Evolutionary conservation across 2,888 invertebrate genomes (phyloP).

Genomic region (Patella caerulea): DNA sequence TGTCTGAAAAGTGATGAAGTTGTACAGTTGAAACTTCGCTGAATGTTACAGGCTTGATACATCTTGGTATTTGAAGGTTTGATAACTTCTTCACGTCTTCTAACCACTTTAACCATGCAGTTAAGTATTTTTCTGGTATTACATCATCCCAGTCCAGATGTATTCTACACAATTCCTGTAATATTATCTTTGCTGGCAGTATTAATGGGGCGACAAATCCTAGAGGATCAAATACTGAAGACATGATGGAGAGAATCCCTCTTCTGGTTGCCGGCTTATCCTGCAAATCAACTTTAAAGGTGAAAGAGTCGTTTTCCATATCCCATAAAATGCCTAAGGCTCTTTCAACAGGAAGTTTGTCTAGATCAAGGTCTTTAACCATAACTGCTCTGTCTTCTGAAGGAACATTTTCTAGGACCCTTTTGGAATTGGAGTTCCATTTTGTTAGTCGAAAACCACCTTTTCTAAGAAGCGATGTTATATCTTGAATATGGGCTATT

Average conservation of each 20-base stretch:
- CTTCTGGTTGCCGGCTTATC: constrained; percentile 11
- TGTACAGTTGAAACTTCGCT: not conserved
- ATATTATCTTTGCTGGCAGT: not conserved
- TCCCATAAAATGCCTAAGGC: constrained; percentile 26
- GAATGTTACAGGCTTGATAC: constrained; percentile 12
- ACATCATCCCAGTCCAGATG: constrained; percentile 22
- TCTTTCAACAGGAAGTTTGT: constrained; percentile 17
- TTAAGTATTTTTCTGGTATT: constrained; percentile 7
- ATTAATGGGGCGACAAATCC: constrained; percentile 15
- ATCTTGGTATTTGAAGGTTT: constrained; percentile 3
- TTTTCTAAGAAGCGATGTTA: constrained; percentile 7
- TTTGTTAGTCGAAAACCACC: constrained; percentile 27
- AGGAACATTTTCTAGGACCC: constrained; percentile 23
- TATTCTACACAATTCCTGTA: constrained; percentile 13
- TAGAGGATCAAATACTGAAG: constrained; percentile 20
- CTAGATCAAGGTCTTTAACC: constrained; percentile 17
- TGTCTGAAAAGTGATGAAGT: constrained; percentile 26
- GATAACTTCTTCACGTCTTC: not conserved
- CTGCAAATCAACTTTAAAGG: constrained; percentile 3
- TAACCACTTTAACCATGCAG: constrained; percentile 4
- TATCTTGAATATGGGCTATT: constrained; percentile 15
- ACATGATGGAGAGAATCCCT: constrained; percentile 13
- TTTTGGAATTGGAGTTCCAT: constrained; percentile 25
- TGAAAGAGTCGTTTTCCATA: constrained; percentile 16
- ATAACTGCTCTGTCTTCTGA: constrained; percentile 14